phyloP scores from a whole-genome alignment of 2,888 invertebrate species.

The Morinoia aosen region DNA sequence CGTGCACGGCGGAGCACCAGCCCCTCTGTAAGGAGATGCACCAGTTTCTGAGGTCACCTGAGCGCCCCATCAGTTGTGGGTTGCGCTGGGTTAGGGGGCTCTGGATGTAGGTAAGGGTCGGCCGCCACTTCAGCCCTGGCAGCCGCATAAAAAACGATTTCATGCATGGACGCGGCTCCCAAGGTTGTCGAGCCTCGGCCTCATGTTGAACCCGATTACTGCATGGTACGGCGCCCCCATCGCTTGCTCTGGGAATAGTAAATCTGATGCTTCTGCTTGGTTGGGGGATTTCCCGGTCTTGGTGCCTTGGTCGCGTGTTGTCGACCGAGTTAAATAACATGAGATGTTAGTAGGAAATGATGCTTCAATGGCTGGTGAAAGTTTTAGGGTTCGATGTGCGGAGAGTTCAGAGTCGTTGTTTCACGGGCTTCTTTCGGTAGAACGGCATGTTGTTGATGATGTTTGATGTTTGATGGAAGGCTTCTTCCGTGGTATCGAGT shows the following conservation, averaged over 20 bases:
- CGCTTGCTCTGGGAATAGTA: background rate
- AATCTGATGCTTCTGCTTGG: background rate
- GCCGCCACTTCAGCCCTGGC: background rate
- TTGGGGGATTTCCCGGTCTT: background rate
- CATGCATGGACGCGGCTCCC: slow-evolving; percentile 30
- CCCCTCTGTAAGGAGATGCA: background rate
- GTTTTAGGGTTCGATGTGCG: background rate
- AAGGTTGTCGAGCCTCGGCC: background rate
- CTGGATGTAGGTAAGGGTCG: background rate
- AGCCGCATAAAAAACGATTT: background rate
- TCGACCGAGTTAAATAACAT: background rate
- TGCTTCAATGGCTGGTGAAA: background rate
- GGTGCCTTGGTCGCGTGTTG: background rate
- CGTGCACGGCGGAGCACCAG: background rate
- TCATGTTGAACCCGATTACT: slow-evolving; percentile 14
- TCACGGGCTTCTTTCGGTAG: background rate
- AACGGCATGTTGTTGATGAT: background rate
- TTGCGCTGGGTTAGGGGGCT: background rate
- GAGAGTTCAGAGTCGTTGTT: background rate
- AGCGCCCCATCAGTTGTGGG: background rate
- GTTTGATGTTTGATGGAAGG: background rate
- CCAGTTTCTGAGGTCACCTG: background rate
- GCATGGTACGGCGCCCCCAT: background rate
- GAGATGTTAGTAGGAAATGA: background rate
- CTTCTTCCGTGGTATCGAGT: background rate